Evolutionary conservation across 2,113 vertebrate species (phyloP).

Genomic region (Podiceps cristatus): DNA sequence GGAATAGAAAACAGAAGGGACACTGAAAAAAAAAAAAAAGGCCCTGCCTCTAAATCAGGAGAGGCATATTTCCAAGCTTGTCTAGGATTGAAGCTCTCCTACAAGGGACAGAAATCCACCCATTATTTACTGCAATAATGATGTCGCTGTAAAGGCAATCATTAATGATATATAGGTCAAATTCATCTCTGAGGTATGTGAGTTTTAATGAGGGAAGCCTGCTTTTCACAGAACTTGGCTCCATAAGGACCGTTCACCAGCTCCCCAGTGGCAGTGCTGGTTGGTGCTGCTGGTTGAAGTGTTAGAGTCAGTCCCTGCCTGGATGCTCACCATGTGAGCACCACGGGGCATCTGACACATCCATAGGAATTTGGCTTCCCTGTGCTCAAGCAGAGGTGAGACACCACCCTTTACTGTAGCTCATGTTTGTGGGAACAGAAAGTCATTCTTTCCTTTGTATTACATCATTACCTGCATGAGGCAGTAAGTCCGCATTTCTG

Average conservation of each 20-base stretch:
- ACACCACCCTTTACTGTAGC: neutral
- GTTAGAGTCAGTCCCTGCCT: neutral
- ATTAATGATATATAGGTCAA: neutral
- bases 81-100: neutral
- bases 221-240: fast-evolving
- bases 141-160: neutral
- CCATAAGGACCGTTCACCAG: too few species aligned
- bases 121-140: neutral
- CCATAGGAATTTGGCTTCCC: neutral
- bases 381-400: neutral
- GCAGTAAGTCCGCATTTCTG: neutral
- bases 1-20: neutral
- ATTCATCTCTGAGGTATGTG: fast-evolving
- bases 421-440: neutral
- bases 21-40: neutral
- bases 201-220: neutral
- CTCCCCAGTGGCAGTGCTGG: neutral
- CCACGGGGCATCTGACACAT: fast-evolving
- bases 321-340: neutral
- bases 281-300: neutral
- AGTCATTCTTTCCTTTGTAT: fast-evolving
- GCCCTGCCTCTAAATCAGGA: neutral
- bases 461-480: neutral
- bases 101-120: neutral
- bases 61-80: neutral